Evolutionary conservation across 2,797 vertebrate species (phyloP).

Genomic region (Corythornis leucogaster): DNA sequence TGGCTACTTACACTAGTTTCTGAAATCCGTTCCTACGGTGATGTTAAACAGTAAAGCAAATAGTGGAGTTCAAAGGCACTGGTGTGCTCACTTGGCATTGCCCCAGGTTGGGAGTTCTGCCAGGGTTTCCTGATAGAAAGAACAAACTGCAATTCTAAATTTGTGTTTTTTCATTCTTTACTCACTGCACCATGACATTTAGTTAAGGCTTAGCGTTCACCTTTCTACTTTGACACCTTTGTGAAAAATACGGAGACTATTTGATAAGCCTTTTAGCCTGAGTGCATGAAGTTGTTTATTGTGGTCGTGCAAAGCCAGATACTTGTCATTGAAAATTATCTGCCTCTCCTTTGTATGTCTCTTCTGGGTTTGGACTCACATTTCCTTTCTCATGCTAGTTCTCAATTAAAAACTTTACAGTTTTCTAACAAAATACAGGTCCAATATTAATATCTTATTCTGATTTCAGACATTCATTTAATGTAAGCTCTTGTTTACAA

Average conservation of each 20-base stretch:
- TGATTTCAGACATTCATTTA: background rate
- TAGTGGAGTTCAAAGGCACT: background rate
- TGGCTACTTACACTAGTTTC: background rate
- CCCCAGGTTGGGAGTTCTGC: background rate
- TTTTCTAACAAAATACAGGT: background rate
- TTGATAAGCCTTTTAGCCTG: background rate
- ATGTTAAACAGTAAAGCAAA: background rate
- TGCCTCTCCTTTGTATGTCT: background rate
- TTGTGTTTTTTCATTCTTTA: slow-evolving; percentile 28
- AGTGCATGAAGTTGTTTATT: background rate
- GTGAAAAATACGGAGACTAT: background rate
- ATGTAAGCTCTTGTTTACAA: background rate
- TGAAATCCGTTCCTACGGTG: background rate
- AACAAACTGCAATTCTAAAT: background rate
- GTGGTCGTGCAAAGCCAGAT: background rate
- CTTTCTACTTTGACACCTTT: slow-evolving; percentile 16
- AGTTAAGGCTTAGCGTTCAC: slow-evolving; percentile 16
- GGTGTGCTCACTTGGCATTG: background rate
- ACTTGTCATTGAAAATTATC: background rate
- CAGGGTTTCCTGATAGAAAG: slow-evolving; percentile 5
- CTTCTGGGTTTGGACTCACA: background rate
- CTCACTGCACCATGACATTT: background rate
- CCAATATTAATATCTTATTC: background rate
- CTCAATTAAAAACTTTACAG: background rate
- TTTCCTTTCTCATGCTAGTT: background rate